Base-by-base conservation (phyloP, 2,113 vertebrate genomes). In the Chionomys nivalis region DNA sequence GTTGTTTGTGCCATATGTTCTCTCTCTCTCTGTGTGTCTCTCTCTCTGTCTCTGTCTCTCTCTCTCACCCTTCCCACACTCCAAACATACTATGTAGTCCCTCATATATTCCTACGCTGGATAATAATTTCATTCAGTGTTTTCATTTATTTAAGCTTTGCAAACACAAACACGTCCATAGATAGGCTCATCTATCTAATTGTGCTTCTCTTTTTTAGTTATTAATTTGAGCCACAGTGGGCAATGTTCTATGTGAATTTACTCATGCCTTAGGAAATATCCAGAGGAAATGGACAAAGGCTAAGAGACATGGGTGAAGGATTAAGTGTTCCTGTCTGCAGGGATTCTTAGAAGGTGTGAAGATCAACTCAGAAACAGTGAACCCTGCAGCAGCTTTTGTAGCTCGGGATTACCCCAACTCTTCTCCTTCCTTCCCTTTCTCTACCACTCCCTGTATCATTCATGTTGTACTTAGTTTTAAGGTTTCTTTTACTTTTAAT, bases 141-240 rank as follows among this genome's bases (percentile, higher is more conserved):
- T 87, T 91, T 47, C 2, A 79, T 91, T 85, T 79, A 85, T 49
- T 76, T 77, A 83, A 78, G 86, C 21, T 94, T n/a, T 89, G 14
- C 26, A 89, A 89, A 91, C 75, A 5, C 7, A 58, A 91, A 42
- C 8, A 52, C 17, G 13, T 36, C 9, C 19, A 82, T 75, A 42
- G 33, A 33, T 68, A 36, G 66, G 33, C 87, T 77, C 81, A 52
- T 77, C 49, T 83, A 52, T 5, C 5, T 77, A 17, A 11, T 70
- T 52, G 76, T 11, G n/a, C 17, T 9, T 89, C 36, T 86, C 68
- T 55, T 85, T 58, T 58, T 19, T 23, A 79, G n/a, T 70, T 90
- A 49, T n/a, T 77, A 61, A 33, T 49, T 93, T 83, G 61, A 68
- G 26, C 1, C n/a, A 14, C 23, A 23, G 7, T 4, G 10, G 5